Conservation (phyloP, 2,113 vertebrate genomes). For the human (Homo sapiens) region DNA sequence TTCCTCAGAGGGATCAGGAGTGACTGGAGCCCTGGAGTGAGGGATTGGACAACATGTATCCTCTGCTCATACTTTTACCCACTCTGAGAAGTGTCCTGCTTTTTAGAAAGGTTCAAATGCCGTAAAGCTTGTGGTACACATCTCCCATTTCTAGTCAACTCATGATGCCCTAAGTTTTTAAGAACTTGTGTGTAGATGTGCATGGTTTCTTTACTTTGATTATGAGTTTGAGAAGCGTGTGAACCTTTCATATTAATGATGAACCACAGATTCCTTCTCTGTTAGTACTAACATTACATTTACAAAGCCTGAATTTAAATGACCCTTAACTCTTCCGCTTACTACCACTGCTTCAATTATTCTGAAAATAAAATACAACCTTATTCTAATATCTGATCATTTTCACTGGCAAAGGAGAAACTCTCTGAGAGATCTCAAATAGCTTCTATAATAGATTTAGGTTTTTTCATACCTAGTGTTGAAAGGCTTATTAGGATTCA, state of each 20-base stretch:
- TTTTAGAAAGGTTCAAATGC: background rate
- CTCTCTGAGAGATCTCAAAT: conserved; percentile 16
- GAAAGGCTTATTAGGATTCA: conserved; percentile 20
- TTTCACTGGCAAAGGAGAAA: conserved; percentile 18
- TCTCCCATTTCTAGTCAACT: background rate
- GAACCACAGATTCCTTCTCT: background rate
- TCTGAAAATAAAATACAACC: conserved; percentile 24
- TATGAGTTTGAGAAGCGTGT: background rate
- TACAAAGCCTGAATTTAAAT: background rate
- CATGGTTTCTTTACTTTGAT: background rate
- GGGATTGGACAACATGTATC: background rate
- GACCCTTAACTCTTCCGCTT: background rate
- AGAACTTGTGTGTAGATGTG: background rate
- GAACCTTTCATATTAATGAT: background rate
- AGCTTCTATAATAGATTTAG: background rate
- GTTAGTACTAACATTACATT: background rate
- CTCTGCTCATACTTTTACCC: background rate
- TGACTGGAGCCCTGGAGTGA: background rate
- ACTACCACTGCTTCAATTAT: background rate
- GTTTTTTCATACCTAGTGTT: background rate
- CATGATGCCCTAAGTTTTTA: background rate
- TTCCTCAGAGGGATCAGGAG: background rate
- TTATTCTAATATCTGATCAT: conserved; percentile 19
- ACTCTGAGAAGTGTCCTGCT: background rate
- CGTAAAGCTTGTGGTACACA: background rate